These are phyloP conservation scores for Paraescarpia echinospica DNA, from an alignment of 1,140 invertebrate genomes.

Conservation along the genomic window DNA sequence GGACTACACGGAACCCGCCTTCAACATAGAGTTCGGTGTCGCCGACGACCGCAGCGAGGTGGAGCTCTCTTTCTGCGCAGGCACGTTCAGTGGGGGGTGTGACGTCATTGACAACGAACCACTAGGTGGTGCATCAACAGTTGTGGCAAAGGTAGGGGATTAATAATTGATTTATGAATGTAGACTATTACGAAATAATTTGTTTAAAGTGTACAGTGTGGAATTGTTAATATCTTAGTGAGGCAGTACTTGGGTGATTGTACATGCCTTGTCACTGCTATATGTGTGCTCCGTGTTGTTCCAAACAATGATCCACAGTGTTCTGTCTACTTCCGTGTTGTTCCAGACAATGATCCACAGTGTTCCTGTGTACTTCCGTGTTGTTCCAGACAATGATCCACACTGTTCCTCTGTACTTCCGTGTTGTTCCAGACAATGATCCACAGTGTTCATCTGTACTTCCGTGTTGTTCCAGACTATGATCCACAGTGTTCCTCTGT, in stretches of 20 bases:
- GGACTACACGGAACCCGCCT: neutral
- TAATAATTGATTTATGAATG: neutral
- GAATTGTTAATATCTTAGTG: too few relatives aligned
- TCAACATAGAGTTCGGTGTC: neutral
- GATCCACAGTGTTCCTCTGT: too few relatives aligned
- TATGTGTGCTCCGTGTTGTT: neutral
- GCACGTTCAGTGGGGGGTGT: neutral
- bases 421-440: too few relatives aligned
- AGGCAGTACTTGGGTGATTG: too few relatives aligned
- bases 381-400: too few relatives aligned
- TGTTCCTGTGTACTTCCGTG: too few relatives aligned
- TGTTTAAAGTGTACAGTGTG: neutral
- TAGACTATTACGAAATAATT: neutral
- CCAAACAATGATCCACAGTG: constrained; percentile 9
- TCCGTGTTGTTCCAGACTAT: too few relatives aligned
- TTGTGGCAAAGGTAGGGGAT: neutral
- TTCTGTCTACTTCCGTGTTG: constrained; percentile 35
- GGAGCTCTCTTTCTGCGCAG: neutral
- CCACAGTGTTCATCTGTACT: too few relatives aligned
- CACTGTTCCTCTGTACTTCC: too few relatives aligned
- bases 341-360: too few relatives aligned
- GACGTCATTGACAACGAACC: neutral
- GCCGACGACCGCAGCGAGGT: neutral
- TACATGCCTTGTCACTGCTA: too few relatives aligned
- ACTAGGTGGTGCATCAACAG: neutral